Percentiles rank a stretch among this genome's conserved stretches.
Evolutionary conservation across 2,113 vertebrate species (phyloP).

Genomic region (Daphoenositta chrysoptera): DNA sequence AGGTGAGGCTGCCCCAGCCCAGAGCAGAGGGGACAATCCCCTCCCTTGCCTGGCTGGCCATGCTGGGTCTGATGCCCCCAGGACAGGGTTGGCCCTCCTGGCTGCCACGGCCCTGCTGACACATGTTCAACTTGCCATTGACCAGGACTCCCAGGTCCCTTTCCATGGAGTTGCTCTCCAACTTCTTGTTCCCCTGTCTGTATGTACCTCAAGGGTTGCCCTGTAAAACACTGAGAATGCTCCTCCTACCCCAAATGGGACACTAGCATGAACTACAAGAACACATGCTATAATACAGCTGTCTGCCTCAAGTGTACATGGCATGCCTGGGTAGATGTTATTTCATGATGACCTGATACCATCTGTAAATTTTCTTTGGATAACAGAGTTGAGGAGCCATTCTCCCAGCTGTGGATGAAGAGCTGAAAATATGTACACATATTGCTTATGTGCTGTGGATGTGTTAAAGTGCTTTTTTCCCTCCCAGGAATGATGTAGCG

Average conservation of each 20-base stretch:
- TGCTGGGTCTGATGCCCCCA: neutral
- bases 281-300: neutral
- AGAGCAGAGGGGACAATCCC: neutral
- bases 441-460: neutral
- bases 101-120: neutral
- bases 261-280: neutral
- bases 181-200: neutral
- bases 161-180: neutral
- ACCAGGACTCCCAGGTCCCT: neutral
- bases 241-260: neutral
- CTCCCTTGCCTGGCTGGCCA: fast-evolving
- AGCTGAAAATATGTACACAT: neutral
- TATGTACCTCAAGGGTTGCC: too few species aligned
- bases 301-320: neutral
- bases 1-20: fast-evolving
- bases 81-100: neutral
- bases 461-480: neutral
- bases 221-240: neutral
- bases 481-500: neutral
- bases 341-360: neutral
- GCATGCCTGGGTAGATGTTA: neutral
- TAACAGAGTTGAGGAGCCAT: neutral
- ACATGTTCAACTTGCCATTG: fast-evolving
- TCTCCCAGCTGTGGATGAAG: neutral
- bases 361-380: neutral